phyloP scores from a whole-genome alignment of 2,888 invertebrate species.

The Cheilosia vernalis region DNA sequence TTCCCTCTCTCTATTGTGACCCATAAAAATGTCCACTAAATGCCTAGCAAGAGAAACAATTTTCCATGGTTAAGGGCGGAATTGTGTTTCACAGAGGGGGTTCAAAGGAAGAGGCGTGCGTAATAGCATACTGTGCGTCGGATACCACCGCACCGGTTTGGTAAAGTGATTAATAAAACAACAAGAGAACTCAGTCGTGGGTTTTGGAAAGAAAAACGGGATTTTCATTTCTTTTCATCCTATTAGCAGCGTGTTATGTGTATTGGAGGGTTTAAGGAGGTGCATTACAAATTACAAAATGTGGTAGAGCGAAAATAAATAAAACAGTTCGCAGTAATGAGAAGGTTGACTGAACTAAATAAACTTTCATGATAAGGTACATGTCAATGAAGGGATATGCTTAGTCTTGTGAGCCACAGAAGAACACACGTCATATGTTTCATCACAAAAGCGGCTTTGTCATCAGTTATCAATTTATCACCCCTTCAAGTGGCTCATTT shows the following conservation, averaged over 20 bases:
- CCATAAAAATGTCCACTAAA: constrained; percentile 71
- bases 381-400: too few species aligned
- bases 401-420: too few species aligned
- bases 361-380: too few species aligned
- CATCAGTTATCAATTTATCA: too few species aligned
- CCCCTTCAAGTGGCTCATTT: too few species aligned
- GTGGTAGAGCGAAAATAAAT: too few species aligned
- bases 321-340: too few species aligned
- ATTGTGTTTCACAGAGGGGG: constrained; percentile 60
- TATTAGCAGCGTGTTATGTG: not conserved
- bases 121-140: constrained; percentile 55
- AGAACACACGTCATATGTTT: too few species aligned
- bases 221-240: constrained; percentile 9
- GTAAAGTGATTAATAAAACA: constrained; percentile 56
- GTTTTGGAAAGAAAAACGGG: constrained; percentile 33
- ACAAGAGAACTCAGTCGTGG: constrained; percentile 45
- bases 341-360: too few species aligned
- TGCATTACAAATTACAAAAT: not conserved
- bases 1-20: constrained; percentile 41
- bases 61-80: constrained; percentile 68
- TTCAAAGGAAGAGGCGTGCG: constrained; percentile 9
- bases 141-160: constrained; percentile 46
- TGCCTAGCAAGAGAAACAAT: constrained; percentile 64
- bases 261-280: not conserved
- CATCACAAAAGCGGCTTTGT: too few species aligned